Evolutionary conservation across 2,888 invertebrate genomes (phyloP).

Genomic region (Parnassius apollo): DNA sequence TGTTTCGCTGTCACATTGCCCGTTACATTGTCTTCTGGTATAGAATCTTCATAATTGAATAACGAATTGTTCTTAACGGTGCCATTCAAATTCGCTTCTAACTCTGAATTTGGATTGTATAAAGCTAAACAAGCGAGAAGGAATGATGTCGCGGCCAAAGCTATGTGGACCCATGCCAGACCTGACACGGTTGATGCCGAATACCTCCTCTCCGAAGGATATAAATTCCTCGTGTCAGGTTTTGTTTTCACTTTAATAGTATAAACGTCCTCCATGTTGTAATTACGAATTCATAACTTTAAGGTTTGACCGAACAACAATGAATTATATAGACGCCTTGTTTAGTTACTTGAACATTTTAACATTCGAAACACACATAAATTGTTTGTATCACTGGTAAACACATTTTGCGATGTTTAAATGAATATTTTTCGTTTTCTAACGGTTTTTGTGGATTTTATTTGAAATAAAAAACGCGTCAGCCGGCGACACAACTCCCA

Average conservation of each 20-base stretch:
- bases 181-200: slow-evolving; percentile 85
- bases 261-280: slow-evolving; percentile 84
- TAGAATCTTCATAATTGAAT: slow-evolving; percentile 20
- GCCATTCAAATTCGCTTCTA: slow-evolving; percentile 26
- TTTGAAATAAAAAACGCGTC: slow-evolving; percentile 22
- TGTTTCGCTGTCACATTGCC: slow-evolving; percentile 25
- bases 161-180: slow-evolving; percentile 82
- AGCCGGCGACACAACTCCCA: slow-evolving; percentile 32
- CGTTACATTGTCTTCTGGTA: slow-evolving; percentile 33
- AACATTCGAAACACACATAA: slow-evolving; percentile 23
- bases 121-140: slow-evolving; percentile 79
- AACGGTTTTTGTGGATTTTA: slow-evolving; percentile 32
- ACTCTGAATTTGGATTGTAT: slow-evolving; percentile 51
- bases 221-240: slow-evolving; percentile 79
- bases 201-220: slow-evolving; percentile 85
- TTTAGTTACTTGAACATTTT: slow-evolving; percentile 23
- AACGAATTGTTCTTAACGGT: slow-evolving; percentile 23
- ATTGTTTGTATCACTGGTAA: slow-evolving; percentile 26
- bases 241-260: slow-evolving; percentile 84
- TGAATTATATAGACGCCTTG: slow-evolving; percentile 9
- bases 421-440: slow-evolving; percentile 23
- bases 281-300: slow-evolving; percentile 42
- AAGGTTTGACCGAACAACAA: slow-evolving; percentile 16
- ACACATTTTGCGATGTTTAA: slow-evolving; percentile 13
- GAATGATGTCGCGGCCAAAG: slow-evolving; percentile 80